phyloP scores from a whole-genome alignment of 2,113 vertebrate genomes.

The Anseranas semipalmata region DNA sequence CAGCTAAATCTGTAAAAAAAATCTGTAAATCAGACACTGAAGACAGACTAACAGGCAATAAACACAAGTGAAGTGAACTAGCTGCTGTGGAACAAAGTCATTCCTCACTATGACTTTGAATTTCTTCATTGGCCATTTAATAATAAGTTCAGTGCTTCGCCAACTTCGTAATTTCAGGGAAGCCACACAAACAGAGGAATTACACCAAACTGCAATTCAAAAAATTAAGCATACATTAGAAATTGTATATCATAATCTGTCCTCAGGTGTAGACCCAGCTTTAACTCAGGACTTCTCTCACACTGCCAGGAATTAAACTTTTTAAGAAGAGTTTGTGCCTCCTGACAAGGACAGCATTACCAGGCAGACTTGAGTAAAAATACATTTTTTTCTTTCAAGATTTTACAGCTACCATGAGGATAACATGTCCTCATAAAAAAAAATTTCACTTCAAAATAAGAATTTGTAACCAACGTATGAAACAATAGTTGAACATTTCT shows the following conservation, averaged over 20 bases:
- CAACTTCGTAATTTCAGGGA: neutral
- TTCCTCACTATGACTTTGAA: neutral
- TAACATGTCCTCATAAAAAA: neutral
- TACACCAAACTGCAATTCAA: neutral
- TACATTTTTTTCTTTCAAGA: neutral
- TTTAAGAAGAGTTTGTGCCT: neutral
- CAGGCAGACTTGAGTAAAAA: neutral
- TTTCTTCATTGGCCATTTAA: neutral
- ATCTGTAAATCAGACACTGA: too few relatives aligned
- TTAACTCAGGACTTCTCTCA: neutral
- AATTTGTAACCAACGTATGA: neutral
- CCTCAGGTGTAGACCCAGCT: neutral
- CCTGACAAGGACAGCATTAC: neutral
- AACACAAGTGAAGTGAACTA: neutral
- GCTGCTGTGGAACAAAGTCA: neutral
- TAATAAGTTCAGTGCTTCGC: neutral
- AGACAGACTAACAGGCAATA: neutral
- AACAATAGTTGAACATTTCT: neutral
- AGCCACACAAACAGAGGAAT: neutral
- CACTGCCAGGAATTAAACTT: neutral
- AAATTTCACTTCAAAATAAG: neutral
- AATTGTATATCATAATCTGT: neutral
- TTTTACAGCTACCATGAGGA: neutral
- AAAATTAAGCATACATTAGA: neutral
- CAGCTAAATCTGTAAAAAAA: neutral